Conservation (phyloP, 2,113 vertebrate species). For the Nematolebias whitei region DNA sequence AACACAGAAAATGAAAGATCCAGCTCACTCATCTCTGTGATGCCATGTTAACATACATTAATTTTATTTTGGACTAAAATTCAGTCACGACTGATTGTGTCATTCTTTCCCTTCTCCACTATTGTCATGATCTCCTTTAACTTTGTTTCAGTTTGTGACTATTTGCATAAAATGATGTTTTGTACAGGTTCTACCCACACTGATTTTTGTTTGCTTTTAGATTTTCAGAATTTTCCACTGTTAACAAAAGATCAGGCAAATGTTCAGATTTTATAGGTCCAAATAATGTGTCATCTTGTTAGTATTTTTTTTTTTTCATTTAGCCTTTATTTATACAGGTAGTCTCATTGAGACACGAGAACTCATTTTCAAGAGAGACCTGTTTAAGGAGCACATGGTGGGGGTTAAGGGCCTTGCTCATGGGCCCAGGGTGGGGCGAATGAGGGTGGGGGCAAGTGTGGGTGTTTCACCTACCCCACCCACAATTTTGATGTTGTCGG, state of each 20-base stretch:
- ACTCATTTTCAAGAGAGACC: too few species aligned
- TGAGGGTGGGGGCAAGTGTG: too few species aligned
- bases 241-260: conserved; percentile 55
- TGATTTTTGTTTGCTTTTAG: conserved; percentile 66
- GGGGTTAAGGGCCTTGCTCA: too few species aligned
- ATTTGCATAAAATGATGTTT: conserved; percentile 66
- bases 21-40: conserved; percentile 36
- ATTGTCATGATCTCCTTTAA: conserved; percentile 47
- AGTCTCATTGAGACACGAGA: too few species aligned
- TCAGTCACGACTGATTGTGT: conserved; percentile 50
- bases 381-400: too few species aligned
- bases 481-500: too few species aligned
- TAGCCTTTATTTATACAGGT: too few species aligned
- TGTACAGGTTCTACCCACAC: conserved; percentile 51
- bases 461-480: too few species aligned
- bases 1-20: conserved; percentile 13
- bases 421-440: too few species aligned
- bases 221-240: conserved; percentile 48
- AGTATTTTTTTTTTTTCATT: too few species aligned
- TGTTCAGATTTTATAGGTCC: conserved; percentile 69
- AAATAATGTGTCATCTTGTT: too few species aligned
- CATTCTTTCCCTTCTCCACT: conserved; percentile 69
- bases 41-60: conserved; percentile 54
- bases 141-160: conserved; percentile 49
- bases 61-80: conserved; percentile 53